These are phyloP conservation scores for Mantis religiosa DNA, from an alignment of 2,888 invertebrate genomes.

Conservation along the genomic window DNA sequence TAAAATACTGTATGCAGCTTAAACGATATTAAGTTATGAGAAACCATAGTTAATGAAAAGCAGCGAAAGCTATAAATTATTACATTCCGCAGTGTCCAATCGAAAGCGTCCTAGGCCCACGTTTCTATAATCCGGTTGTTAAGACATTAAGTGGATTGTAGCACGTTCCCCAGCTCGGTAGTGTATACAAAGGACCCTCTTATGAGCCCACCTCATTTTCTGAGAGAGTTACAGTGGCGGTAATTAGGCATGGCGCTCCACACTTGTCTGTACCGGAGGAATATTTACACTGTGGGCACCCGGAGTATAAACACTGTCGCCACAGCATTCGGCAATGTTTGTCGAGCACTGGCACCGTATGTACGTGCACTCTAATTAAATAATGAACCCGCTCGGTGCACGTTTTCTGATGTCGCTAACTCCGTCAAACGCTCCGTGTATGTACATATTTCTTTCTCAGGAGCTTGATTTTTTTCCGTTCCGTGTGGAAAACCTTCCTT, in stretches of 20 bases:
- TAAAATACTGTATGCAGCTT: no score
- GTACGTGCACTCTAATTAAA: background rate
- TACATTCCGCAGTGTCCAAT: no score
- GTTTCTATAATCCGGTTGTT: background rate
- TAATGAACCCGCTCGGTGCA: background rate
- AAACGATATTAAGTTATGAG: no score
- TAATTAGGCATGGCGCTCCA: background rate
- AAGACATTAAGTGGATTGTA: background rate
- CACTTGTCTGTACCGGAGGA: background rate
- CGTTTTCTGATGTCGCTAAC: background rate
- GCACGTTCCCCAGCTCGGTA: background rate
- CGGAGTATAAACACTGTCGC: background rate
- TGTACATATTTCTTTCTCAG: background rate
- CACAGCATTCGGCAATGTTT: background rate
- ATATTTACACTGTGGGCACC: background rate
- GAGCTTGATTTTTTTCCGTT: background rate
- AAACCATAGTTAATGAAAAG: no score
- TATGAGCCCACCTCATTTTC: background rate
- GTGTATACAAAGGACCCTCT: background rate
- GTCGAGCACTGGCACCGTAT: background rate
- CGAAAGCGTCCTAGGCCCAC: background rate
- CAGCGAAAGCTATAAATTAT: no score
- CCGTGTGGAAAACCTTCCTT: background rate
- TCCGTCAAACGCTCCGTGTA: background rate
- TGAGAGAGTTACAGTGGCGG: background rate